phyloP scores from a whole-genome alignment of 1,140 invertebrate genomes.

The Zophobas morio region DNA sequence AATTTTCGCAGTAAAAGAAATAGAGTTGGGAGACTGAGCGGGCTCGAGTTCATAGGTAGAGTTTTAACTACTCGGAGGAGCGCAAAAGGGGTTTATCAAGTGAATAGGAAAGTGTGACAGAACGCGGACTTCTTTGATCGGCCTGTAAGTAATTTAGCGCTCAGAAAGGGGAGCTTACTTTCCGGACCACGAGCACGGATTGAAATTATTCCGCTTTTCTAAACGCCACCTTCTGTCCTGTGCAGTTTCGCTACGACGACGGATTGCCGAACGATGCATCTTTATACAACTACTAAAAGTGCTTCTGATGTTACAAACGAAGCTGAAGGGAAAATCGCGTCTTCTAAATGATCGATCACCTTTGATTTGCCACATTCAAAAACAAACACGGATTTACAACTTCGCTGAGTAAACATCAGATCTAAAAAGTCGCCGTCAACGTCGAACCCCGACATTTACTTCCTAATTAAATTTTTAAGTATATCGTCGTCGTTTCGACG shows the following conservation, averaged over 20 bases:
- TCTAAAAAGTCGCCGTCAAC: background rate
- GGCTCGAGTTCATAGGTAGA: conserved; percentile 26
- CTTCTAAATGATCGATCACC: background rate
- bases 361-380: too few relatives aligned
- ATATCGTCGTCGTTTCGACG: too few relatives aligned
- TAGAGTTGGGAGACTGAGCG: conserved; percentile 40
- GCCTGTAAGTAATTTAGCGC: conserved; percentile 58
- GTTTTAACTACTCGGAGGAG: conserved; percentile 39
- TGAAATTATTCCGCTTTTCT: conserved; percentile 61
- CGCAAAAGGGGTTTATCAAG: conserved; percentile 46
- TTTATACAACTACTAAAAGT: conserved; percentile 21
- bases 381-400: too few relatives aligned
- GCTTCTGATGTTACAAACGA: too few relatives aligned
- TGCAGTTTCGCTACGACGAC: conserved; percentile 50
- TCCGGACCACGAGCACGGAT: conserved; percentile 56
- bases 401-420: too few relatives aligned
- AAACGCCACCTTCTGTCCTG: conserved; percentile 52
- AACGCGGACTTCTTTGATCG: conserved; percentile 54
- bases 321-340: background rate
- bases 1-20: conserved; percentile 54
- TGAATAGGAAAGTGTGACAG: conserved; percentile 51
- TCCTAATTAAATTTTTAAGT: too few relatives aligned
- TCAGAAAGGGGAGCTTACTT: conserved; percentile 50
- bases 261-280: conserved; percentile 52
- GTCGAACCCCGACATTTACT: background rate